Percentiles rank a stretch among this genome's conserved stretches.
Evolutionary conservation across 1,140 invertebrate genomes (phyloP).

Genomic region (Hyles euphorbiae): DNA sequence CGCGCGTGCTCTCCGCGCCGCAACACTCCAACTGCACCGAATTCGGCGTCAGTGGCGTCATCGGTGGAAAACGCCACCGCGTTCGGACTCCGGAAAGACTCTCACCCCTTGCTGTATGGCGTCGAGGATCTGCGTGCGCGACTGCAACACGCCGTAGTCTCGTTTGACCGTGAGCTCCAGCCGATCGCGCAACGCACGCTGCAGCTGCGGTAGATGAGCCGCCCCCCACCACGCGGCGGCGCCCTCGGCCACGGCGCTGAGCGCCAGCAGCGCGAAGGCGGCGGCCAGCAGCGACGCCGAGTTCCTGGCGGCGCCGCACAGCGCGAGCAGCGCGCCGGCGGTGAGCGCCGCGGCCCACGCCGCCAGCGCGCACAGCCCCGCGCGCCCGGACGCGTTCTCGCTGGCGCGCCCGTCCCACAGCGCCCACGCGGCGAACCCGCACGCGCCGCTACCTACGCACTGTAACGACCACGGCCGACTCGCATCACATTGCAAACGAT

Average conservation of each 20-base stretch:
- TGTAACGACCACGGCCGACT: conserved; percentile 16
- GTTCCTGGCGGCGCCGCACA: conserved; percentile 35
- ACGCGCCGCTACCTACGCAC: conserved; percentile 42
- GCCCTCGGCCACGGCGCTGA: conserved; percentile 47
- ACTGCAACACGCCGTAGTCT: conserved; percentile 43
- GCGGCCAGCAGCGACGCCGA: conserved; percentile 49
- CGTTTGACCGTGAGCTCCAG: conserved; percentile 45
- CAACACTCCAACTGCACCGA: conserved; percentile 40
- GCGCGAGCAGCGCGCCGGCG: conserved; percentile 40
- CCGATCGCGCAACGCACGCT: conserved; percentile 36
- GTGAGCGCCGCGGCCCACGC: conserved; percentile 48
- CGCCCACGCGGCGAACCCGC: conserved; percentile 50
- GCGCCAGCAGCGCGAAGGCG: conserved; percentile 43
- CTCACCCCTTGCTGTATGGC: conserved; percentile 48
- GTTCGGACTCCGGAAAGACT: background rate
- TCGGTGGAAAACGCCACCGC: background rate
- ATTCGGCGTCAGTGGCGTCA: background rate
- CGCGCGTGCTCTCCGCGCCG: conserved; percentile 42
- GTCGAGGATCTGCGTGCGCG: conserved; percentile 47
- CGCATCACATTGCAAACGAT: background rate
- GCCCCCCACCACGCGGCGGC: conserved; percentile 58
- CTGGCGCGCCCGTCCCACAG: conserved; percentile 48
- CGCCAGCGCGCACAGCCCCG: conserved; percentile 43
- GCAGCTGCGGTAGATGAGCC: conserved; percentile 42
- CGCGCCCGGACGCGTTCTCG: conserved; percentile 40